Evolutionary conservation across 2,797 vertebrate genomes (phyloP), one percentile per base, ranked within the genome.

Genomic region (Pangasius macronema): DNA sequence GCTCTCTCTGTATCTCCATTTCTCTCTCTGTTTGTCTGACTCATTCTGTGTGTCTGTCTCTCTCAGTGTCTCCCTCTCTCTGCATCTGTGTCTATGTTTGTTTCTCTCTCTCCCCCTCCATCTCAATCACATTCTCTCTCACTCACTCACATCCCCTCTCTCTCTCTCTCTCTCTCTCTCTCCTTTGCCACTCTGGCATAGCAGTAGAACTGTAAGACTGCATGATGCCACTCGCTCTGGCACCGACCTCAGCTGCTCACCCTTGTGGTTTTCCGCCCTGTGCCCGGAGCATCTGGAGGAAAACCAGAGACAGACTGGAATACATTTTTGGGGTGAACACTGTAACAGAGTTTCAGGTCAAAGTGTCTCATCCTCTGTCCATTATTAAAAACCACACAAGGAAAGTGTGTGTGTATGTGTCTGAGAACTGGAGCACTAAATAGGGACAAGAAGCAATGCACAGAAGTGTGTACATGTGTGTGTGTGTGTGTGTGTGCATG

Each of bases 311-410:
- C 22, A 83, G 33, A 67, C 82, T 65, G 82, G 30, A 83, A 80
- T 65, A 79, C 70, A 83, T 86, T 87, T 77, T 84, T 75, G 14
- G 70, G 65, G 49, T 85, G 49, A 89, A 76, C 1, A 18, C 39
- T 83, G 76, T 82, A 82, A 42, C 27, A 14, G 83, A 84, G 87
- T 83, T 85, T 87, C 82, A 91, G 85, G 87, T 87, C 87, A 83
- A 88, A 91, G 83, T 83, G 88, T 83, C 85, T 84, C 67, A 59
- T 42, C 18, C 57, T 87, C 87, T 89, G 76, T 83, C 55, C 82
- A 89, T 61, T 80, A 88, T 81, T 55, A 83, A 88, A 90, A 88
- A 70, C 61, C 75, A 49, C 46, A 67, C 36, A 55, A 82, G 73
- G 65, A 86, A 85, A 87, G 63, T 46, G 57, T 53, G 42, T 53